phyloP scores from a whole-genome alignment of 2,113 vertebrate genomes.

The Ranitomeya variabilis region DNA sequence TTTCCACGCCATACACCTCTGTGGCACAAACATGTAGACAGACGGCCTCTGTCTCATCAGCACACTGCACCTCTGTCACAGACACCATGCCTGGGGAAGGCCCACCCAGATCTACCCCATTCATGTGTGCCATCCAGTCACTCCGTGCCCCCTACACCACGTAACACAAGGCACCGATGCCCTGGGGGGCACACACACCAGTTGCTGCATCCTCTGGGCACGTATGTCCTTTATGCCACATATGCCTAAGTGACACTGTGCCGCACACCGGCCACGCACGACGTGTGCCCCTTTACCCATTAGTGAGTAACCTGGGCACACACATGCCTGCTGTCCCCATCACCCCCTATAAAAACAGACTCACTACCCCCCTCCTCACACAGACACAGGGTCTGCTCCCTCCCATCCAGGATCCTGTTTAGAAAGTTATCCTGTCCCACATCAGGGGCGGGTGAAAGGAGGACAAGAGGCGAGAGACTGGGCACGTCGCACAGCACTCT shows the following conservation, averaged over 20 bases:
- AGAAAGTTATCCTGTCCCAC: conserved; percentile 55
- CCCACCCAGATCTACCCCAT: background rate
- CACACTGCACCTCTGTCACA: conserved; percentile 33
- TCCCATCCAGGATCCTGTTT: conserved; percentile 30
- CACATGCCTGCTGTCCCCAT: conserved; percentile 16
- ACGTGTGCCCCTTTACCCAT: background rate
- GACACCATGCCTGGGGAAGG: background rate
- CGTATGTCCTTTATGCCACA: background rate
- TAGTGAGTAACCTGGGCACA: conserved; percentile 8
- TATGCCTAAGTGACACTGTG: background rate
- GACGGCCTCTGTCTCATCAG: conserved; percentile 16
- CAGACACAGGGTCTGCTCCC: conserved; percentile 42
- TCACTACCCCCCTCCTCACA: conserved; percentile 40
- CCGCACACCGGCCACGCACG: background rate
- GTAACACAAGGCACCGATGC: background rate
- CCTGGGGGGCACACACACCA: background rate
- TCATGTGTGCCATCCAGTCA: background rate
- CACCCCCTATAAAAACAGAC: conserved; percentile 35
- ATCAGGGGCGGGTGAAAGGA: conserved; percentile 37
- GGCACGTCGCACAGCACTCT: conserved; percentile 56
- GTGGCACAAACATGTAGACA: conserved; percentile 37
- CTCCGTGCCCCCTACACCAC: background rate
- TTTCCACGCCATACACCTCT: conserved; percentile 20
- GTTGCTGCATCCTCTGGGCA: background rate
- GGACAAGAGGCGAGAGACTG: conserved; percentile 1